Percentiles rank a stretch among this genome's conserved stretches.
phyloP scores from a whole-genome alignment of 2,888 invertebrate genomes.

The Tinea trinotella region DNA sequence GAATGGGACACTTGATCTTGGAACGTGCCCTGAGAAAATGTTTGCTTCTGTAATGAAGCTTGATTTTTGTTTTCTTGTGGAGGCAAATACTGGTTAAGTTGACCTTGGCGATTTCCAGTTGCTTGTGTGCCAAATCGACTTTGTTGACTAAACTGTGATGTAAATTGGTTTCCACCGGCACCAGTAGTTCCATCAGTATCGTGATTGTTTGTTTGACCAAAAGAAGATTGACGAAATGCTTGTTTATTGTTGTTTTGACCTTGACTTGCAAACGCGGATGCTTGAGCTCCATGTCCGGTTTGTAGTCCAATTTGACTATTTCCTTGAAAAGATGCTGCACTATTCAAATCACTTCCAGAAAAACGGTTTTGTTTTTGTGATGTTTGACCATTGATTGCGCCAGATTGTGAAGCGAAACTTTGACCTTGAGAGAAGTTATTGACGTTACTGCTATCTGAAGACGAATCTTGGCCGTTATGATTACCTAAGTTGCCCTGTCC shows the following conservation, averaged over 20 bases:
- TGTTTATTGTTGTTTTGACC: not conserved
- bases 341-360: too few relatives aligned
- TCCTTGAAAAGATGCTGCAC: not conserved
- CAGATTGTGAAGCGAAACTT: too few relatives aligned
- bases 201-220: not conserved
- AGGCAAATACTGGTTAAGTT: conserved; percentile 33
- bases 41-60: not conserved
- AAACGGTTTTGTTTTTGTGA: not conserved
- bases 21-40: not conserved
- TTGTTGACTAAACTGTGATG: not conserved
- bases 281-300: not conserved
- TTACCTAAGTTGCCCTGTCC: not conserved
- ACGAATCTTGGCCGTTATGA: not conserved
- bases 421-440: not conserved
- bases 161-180: not conserved
- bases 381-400: not conserved
- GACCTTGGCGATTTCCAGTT: conserved; percentile 20
- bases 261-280: not conserved
- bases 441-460: not conserved
- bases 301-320: not conserved
- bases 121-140: conserved; percentile 1
- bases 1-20: not conserved
- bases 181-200: not conserved
- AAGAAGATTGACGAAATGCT: not conserved
- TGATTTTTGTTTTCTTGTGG: conserved; percentile 27